Conservation (phyloP, 2,113 vertebrate species). For the Pluvialis apricaria region DNA sequence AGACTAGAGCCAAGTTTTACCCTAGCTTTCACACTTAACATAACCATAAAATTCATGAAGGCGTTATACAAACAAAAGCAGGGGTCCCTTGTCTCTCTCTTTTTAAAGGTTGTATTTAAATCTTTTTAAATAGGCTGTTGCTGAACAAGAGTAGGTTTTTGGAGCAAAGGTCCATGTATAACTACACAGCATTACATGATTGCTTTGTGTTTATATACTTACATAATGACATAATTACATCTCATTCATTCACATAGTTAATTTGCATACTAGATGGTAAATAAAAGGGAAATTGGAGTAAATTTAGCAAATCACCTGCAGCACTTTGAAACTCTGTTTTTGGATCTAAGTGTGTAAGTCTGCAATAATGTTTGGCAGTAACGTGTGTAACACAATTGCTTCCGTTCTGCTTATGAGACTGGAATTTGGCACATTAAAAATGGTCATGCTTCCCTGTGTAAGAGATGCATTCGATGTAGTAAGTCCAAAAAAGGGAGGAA, state of each 20-base stretch:
- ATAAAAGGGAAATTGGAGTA: constrained; percentile 54
- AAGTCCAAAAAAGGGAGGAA: not conserved
- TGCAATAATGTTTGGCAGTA: not conserved
- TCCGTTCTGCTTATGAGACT: not conserved
- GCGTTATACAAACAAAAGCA: not conserved
- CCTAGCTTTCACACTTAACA: not conserved
- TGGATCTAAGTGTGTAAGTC: not conserved
- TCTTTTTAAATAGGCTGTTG: constrained; percentile 5
- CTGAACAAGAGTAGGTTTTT: constrained; percentile 9
- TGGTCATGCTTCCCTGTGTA: accelerated
- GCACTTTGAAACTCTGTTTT: not conserved
- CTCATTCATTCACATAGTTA: constrained; percentile 4
- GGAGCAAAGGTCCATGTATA: constrained; percentile 19
- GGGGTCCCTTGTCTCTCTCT: not conserved
- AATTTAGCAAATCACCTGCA: constrained; percentile 47
- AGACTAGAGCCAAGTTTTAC: not conserved
- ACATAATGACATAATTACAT: constrained; percentile 54
- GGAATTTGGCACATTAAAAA: not conserved
- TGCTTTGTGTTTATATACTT: constrained; percentile 27
- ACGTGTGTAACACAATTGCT: not conserved
- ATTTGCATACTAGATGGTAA: constrained; percentile 59
- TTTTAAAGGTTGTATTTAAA: not conserved
- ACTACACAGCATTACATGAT: constrained; percentile 4
- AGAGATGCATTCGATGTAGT: accelerated
- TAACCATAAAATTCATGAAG: not conserved